Evolutionary conservation across 2,797 vertebrate genomes (phyloP), one percentile per base, ranked within the genome.

Genomic region (Chaenodraco wilsoni): DNA sequence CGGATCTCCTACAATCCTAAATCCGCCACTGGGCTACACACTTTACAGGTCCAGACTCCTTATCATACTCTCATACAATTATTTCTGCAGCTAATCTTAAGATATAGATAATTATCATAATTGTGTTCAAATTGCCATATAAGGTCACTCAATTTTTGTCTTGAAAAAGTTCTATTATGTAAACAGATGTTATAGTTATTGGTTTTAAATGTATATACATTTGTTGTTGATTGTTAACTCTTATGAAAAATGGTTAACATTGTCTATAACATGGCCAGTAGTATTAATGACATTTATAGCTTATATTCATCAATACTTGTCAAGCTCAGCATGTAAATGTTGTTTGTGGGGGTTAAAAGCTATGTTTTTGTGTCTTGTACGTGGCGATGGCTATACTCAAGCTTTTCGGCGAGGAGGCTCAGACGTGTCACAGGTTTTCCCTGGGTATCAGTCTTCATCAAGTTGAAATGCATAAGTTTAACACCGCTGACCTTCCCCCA

Each of bases 401-500:
- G 48, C 52, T 27, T 41, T 63, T 68, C 78, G 5, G 13, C 2
- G 12, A 51, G 40, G 44, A 16, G 48, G 43, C 46, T 49, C 15
- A 63, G 57, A 56, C 33, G 12, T 51, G 72, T 69, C 72, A 44
- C 65, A 59, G 72, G 23, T 80, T 83, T 76, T 69, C 5, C 15
- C 21, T 51, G 57, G 31, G 3, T 59, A 88, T 91, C 80, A 64
- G 82, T 90, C 85, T 89, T 79, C 72, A 90, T 91, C 84, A 84
- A 45, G 69, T 87, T 78, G 78, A 82, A 83, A 87, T 75, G 75
- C 78, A 78, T 74, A 72, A 87, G 80, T 68, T 89, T 85, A 88
- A 88, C 89, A 85, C 78, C 37, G n/a, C 71, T 92, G 92, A 92
- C 90, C 92, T 93, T 93, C 90, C 71, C 58, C 54, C 37, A 65